Base-by-base conservation (phyloP, 1,140 invertebrate genomes). In the Cotesia typhae region DNA sequence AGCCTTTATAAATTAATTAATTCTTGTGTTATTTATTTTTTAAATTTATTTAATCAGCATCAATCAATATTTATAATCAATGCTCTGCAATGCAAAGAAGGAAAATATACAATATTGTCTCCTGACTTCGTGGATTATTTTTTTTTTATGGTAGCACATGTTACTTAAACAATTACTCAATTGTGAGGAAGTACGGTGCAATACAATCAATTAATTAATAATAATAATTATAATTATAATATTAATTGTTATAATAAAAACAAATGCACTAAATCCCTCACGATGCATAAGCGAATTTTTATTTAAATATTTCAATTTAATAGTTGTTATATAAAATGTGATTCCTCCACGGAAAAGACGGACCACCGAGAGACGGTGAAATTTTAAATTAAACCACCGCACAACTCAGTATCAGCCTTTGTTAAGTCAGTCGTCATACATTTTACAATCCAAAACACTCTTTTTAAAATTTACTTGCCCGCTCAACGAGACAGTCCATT, bases 71-170 rank as follows among this genome's bases (percentile, higher is more conserved):
- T 75, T 28, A 67, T 71, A 73, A 55, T 66, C 75, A 77, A 77
- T 78, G 77, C 72, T 78, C 70, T 76, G 78, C 78, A 82, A 81
- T 73, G 67, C n/a, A 80, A 81, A 80, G 79, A 77, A 80, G 78
- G 70, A 77, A 74, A 81, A 80, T 82, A 80, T 81, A 82, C 81
- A 82, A 78, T 28, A 28, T 80, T 72, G 60, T 77, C 79, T 74
- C 76, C 59, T 75, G 64, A 74, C 67, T 74, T 47, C 55, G 72
- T 60, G 67, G 36, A 28, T 28, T 28, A 28, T 28, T 28, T 52
- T 35, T 35, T 61, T 61, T 61, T 12, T 14, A 57, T 78, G 69
- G 79, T 70, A 73, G 53, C 71, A 73, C 57, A 67, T 37, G 55
- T 73, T 68, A 73, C 47, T 71, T 71, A 51, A 73, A 47, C 12